Conservation (phyloP, 2,113 vertebrate species). For the Leucopternis melanops region DNA sequence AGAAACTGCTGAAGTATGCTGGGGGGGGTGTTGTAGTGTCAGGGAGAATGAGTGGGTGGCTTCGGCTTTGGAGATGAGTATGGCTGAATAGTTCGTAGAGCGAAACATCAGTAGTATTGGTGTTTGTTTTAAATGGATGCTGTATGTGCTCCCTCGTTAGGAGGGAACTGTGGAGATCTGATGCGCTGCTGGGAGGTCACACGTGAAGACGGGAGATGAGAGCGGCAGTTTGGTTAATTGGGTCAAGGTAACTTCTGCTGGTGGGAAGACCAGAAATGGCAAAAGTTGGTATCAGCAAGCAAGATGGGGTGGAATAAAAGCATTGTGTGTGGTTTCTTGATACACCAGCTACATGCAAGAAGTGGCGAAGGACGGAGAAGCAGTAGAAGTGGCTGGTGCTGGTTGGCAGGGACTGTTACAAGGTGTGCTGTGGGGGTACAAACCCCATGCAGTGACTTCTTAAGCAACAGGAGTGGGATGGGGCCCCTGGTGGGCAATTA, state of each 20-base stretch:
- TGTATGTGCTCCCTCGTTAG: fast-evolving
- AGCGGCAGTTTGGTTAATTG: not conserved
- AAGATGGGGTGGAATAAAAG: not conserved
- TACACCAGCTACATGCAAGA: not conserved
- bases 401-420: not conserved
- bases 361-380: not conserved
- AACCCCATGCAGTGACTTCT: not conserved
- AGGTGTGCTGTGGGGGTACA: fast-evolving
- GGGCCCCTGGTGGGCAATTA: not conserved
- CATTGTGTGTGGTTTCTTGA: not conserved
- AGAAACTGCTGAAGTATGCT: not conserved
- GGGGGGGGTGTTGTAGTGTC: not conserved
- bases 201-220: fast-evolving
- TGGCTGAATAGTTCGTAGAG: fast-evolving
- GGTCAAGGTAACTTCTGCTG: not conserved
- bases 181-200: fast-evolving
- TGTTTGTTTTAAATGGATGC: not conserved
- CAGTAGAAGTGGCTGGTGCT: not conserved
- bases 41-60: not conserved
- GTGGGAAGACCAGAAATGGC: not conserved
- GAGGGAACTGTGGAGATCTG: not conserved
- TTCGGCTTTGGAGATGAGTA: not conserved
- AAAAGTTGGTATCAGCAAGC: not conserved
- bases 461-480: not conserved
- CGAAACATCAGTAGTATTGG: not conserved